Percentiles rank a stretch among this genome's conserved stretches.
Conservation (phyloP, 2,797 vertebrate genomes). For the Chromobotia macracanthus region DNA sequence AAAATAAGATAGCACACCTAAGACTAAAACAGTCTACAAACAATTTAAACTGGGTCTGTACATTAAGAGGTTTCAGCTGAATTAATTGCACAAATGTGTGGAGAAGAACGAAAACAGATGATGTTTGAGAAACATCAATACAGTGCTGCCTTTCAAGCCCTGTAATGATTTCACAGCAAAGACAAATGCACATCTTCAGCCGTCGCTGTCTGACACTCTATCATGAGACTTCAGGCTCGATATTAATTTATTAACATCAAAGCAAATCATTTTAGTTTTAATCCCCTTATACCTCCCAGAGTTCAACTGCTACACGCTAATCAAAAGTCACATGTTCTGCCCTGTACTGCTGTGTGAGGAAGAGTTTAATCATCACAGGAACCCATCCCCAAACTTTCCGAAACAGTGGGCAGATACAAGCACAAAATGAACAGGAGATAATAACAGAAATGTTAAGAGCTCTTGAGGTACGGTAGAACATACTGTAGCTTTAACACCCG, state of each 20-base stretch:
- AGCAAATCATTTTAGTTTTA: constrained; percentile 8
- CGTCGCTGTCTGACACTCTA: background rate
- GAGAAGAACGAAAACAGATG: background rate
- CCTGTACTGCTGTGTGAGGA: background rate
- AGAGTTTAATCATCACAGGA: constrained; percentile 10
- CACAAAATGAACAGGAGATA: constrained; percentile 35
- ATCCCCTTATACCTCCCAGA: constrained; percentile 1
- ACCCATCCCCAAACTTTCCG: background rate
- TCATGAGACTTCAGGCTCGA: background rate
- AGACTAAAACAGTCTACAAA: background rate
- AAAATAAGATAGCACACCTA: background rate
- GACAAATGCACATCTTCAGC: background rate
- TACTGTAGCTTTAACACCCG: constrained; percentile 9
- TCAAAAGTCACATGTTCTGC: constrained; percentile 1
- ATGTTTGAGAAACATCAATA: constrained; percentile 1
- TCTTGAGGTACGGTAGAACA: constrained; percentile 36
- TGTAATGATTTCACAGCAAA: constrained; percentile 1
- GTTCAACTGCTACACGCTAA: background rate
- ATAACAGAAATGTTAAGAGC: constrained; percentile 33
- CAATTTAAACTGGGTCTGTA: background rate
- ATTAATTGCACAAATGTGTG: constrained; percentile 1
- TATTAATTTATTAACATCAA: constrained; percentile 6
- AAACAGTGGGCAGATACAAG: constrained; percentile 26
- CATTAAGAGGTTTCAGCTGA: background rate
- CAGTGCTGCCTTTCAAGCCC: background rate